Conservation (phyloP, 2,888 invertebrate genomes). For the Suillia variegata region DNA sequence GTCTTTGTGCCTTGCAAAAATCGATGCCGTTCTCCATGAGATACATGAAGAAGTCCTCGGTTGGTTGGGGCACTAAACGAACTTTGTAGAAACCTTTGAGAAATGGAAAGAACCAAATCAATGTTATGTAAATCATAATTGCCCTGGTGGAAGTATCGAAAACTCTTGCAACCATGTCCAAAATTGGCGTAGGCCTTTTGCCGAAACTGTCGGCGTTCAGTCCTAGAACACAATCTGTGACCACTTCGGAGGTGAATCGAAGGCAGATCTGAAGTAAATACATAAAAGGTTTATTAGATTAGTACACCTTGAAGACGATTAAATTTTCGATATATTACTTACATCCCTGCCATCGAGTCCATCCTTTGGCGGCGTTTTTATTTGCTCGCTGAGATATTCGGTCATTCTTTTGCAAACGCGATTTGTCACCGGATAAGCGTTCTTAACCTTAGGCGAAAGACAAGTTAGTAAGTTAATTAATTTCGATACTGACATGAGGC, state of each 20-base stretch:
- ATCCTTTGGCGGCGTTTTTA: too few species aligned
- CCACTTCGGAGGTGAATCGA: constrained; percentile 60
- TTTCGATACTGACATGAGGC: too few species aligned
- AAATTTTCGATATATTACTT: too few species aligned
- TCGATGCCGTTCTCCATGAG: constrained; percentile 45
- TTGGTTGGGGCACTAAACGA: constrained; percentile 62
- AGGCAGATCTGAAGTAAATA: constrained; percentile 38
- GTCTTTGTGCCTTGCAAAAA: too few species aligned
- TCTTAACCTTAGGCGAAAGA: too few species aligned
- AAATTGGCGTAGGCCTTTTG: constrained; percentile 45
- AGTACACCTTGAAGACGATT: too few species aligned
- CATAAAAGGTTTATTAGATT: too few species aligned
- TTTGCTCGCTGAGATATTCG: too few species aligned
- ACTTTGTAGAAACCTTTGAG: constrained; percentile 40
- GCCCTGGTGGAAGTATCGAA: constrained; percentile 45
- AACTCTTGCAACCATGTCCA: constrained; percentile 45
- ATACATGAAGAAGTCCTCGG: constrained; percentile 63
- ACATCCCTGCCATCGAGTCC: too few species aligned
- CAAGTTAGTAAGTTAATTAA: too few species aligned
- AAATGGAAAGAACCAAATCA: constrained; percentile 45
- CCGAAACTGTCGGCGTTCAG: constrained; percentile 59
- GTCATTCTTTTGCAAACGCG: too few species aligned
- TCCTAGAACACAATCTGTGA: constrained; percentile 61
- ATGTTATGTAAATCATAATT: constrained; percentile 34
- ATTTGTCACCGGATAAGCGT: too few species aligned